Conservation (phyloP, 2,113 vertebrate genomes). For the Archilochus colubris region DNA sequence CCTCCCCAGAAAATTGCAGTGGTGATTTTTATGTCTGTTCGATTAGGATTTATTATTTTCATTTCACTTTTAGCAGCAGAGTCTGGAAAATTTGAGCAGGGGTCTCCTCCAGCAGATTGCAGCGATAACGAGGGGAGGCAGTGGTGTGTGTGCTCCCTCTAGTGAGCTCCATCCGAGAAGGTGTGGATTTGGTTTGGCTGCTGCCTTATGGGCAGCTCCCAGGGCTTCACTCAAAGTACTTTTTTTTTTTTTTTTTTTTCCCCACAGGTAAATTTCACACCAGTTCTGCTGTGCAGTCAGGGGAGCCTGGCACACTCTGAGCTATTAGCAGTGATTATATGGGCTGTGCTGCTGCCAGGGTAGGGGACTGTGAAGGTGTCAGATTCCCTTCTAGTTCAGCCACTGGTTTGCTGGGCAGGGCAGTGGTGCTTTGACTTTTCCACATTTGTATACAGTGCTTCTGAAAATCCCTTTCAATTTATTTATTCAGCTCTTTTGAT, state of each 20-base stretch:
- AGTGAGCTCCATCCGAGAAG: background rate
- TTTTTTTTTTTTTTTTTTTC: background rate
- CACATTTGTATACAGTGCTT: accelerated
- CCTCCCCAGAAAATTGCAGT: background rate
- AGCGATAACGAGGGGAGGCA: background rate
- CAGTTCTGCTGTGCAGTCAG: background rate
- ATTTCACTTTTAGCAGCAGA: background rate
- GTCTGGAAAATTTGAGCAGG: background rate
- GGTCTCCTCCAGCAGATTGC: background rate
- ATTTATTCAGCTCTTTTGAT: background rate
- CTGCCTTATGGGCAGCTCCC: background rate
- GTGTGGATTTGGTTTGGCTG: accelerated
- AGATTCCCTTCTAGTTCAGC: background rate
- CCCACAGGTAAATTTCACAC: background rate
- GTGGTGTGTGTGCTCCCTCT: slow-evolving; percentile 55
- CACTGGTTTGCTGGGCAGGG: background rate
- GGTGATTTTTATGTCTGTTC: slow-evolving; percentile 10
- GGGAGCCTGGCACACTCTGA: background rate
- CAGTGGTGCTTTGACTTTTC: background rate
- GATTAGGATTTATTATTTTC: slow-evolving; percentile 37
- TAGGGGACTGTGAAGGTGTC: accelerated
- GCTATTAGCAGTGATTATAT: too few species aligned
- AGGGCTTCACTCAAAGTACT: background rate
- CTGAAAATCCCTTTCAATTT: background rate
- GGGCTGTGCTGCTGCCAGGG: background rate